Evolutionary conservation across 2,888 invertebrate genomes (phyloP).

Genomic region (Campopleginae sp.): DNA sequence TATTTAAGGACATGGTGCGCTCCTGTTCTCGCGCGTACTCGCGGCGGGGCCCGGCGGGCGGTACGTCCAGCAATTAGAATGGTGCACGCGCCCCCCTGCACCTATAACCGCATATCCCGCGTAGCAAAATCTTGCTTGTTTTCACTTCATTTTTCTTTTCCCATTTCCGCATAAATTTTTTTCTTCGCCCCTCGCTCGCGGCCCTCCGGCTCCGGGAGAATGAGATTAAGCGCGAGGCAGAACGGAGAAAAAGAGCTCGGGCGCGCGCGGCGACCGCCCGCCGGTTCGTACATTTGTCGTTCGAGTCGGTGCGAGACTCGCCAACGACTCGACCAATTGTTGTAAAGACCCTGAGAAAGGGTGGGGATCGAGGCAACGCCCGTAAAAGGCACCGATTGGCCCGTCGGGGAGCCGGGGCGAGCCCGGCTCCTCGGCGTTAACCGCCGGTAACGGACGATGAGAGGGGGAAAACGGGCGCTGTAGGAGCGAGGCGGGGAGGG

Average conservation of each 20-base stretch:
- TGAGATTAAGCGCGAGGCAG: conserved; percentile 16
- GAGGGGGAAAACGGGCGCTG: conserved; percentile 5
- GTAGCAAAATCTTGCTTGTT: no score
- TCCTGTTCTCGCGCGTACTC: no score
- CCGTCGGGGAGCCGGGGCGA: neutral
- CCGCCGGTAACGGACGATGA: neutral
- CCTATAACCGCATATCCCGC: neutral
- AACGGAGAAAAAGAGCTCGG: neutral
- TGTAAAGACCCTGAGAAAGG: conserved; percentile 5
- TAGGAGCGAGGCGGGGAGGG: conserved; percentile 31
- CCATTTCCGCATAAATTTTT: no score
- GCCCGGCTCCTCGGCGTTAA: neutral
- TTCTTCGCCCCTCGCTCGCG: conserved; percentile 41
- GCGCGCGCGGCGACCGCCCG: no score
- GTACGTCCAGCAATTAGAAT: no score
- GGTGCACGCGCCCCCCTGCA: conserved; percentile 42
- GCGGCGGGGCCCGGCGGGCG: no score
- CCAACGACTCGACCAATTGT: conserved; percentile 70
- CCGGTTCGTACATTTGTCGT: conserved; percentile 29
- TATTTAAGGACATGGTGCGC: no score
- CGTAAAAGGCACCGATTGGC: conserved; percentile 65
- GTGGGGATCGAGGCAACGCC: conserved; percentile 65
- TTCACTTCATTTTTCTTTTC: no score
- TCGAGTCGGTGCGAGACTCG: conserved; percentile 34
- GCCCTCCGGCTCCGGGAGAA: no score